Evolutionary conservation across 2,797 vertebrate genomes (phyloP).

Genomic region (Myotis planiceps): DNA sequence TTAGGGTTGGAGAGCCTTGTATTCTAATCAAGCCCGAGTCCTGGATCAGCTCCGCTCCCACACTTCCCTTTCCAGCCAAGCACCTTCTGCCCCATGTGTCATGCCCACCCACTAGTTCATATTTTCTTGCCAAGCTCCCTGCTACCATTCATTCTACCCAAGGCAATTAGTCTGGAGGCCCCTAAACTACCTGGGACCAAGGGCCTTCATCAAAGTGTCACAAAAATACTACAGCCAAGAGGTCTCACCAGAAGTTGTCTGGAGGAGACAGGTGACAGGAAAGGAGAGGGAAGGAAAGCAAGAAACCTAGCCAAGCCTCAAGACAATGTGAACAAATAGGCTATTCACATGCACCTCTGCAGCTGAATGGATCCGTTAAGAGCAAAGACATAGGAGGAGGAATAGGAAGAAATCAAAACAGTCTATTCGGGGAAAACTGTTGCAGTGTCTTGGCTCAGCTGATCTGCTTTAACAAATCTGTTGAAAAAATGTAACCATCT

Average conservation of each 20-base stretch:
- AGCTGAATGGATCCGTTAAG: background rate
- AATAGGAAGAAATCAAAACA: background rate
- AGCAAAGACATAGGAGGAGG: background rate
- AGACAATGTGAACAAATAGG: background rate
- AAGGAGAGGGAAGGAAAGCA: background rate
- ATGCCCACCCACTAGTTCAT: background rate
- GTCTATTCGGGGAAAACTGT: background rate
- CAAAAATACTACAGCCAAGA: background rate
- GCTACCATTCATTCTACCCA: background rate
- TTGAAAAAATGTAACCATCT: background rate
- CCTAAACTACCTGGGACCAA: background rate
- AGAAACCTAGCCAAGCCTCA: background rate
- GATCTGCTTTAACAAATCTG: background rate
- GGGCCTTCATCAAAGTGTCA: background rate
- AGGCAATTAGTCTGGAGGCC: background rate
- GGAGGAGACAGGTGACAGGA: background rate
- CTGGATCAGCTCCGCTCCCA: background rate
- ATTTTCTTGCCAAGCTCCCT: background rate
- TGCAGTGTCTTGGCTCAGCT: background rate
- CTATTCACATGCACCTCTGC: background rate
- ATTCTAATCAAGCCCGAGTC: background rate
- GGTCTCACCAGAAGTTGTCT: background rate
- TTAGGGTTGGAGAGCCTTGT: background rate
- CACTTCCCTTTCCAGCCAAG: background rate
- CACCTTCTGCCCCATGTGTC: background rate